Conservation (phyloP, 2,888 invertebrate genomes). For the Heterodera filipjevi region DNA sequence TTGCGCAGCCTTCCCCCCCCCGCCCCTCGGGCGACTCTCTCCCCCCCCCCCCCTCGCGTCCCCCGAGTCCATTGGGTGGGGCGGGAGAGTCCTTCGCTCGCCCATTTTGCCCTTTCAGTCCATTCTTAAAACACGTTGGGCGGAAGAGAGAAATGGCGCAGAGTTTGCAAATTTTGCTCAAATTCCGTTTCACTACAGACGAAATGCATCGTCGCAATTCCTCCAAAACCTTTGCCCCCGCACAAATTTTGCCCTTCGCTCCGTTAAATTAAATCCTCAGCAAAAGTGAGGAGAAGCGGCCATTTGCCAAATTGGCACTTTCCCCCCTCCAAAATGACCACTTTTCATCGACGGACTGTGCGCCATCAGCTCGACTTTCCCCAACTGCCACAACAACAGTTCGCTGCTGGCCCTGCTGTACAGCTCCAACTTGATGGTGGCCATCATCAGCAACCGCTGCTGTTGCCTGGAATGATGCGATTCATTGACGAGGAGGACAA, state of each 20-base stretch:
- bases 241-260: background rate
- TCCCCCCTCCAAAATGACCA: slow-evolving; percentile 12
- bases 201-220: background rate
- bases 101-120: background rate
- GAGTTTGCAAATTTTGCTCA: slow-evolving; percentile 4
- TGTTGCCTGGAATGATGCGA: slow-evolving; percentile 18
- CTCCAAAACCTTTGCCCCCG: background rate
- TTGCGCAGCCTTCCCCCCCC: background rate
- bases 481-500: slow-evolving; percentile 29
- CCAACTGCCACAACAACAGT: background rate
- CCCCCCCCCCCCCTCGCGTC: background rate
- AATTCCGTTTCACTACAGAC: slow-evolving; percentile 6
- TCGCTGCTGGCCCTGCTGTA: background rate
- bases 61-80: slow-evolving; percentile 1
- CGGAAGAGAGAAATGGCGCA: slow-evolving; percentile 9
- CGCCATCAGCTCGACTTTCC: background rate
- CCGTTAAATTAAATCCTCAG: slow-evolving; percentile 1
- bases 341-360: slow-evolving; percentile 4
- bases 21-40: background rate
- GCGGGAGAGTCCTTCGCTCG: background rate
- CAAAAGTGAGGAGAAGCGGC: slow-evolving; percentile 12
- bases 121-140: slow-evolving; percentile 10
- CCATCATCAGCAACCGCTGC: background rate
- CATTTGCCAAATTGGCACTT: background rate
- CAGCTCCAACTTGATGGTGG: background rate